phyloP scores from a whole-genome alignment of 2,113 vertebrate species.

The Salvelinus fontinalis region DNA sequence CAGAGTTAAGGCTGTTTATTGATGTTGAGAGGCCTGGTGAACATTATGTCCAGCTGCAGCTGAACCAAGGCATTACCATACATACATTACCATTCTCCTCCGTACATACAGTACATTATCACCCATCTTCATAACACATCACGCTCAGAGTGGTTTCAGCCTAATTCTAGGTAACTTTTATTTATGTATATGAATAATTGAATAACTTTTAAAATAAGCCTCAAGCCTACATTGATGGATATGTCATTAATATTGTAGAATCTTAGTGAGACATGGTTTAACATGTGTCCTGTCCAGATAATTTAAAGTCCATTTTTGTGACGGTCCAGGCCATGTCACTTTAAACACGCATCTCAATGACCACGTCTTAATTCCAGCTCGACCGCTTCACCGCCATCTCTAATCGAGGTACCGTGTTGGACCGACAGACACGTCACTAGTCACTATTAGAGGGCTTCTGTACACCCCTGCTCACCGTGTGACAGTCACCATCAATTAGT shows the following conservation, averaged over 20 bases:
- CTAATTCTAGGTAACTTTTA: slow-evolving; percentile 70
- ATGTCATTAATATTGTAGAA: slow-evolving; percentile 76
- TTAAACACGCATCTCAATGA: slow-evolving; percentile 17
- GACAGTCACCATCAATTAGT: too few relatives aligned
- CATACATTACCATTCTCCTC: slow-evolving; percentile 46
- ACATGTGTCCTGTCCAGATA: slow-evolving; percentile 68
- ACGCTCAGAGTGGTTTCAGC: slow-evolving; percentile 41
- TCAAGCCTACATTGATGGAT: slow-evolving; percentile 72
- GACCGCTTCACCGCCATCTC: background rate
- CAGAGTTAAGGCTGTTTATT: background rate
- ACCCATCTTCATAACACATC: slow-evolving; percentile 43
- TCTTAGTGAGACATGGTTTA: slow-evolving; percentile 73
- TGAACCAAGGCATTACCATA: slow-evolving; percentile 25
- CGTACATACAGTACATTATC: slow-evolving; percentile 50
- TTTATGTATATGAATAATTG: slow-evolving; percentile 79
- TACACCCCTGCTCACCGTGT: too few relatives aligned
- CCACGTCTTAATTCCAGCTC: background rate
- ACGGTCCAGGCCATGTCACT: slow-evolving; percentile 53
- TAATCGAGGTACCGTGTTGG: background rate
- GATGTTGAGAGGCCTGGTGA: slow-evolving; percentile 9
- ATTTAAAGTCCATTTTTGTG: slow-evolving; percentile 74
- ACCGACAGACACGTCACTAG: too few relatives aligned
- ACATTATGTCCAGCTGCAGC: slow-evolving; percentile 49
- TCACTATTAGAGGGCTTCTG: too few relatives aligned
- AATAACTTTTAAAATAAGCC: slow-evolving; percentile 74